Conservation (phyloP, 2,113 vertebrate species). For the Collichthys lucidus region DNA sequence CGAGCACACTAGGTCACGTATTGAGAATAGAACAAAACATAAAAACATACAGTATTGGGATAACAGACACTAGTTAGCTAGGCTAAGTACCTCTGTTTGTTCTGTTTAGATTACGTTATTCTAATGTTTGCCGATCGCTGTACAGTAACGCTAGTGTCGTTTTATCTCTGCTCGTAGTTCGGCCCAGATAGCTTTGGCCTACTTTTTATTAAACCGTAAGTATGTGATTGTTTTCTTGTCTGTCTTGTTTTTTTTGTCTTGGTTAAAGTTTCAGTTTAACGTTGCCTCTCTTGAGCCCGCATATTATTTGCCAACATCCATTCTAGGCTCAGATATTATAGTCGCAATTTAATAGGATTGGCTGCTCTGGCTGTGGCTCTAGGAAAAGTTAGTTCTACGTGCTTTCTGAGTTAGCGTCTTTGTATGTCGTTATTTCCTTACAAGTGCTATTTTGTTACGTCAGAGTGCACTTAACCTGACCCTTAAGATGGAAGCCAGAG, state of each 20-base stretch:
- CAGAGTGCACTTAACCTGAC: background rate
- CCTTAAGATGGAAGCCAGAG: constrained; percentile 18
- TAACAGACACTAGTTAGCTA: background rate
- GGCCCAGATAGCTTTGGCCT: constrained; percentile 33
- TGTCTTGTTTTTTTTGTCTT: constrained; percentile 28
- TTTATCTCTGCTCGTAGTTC: constrained; percentile 21
- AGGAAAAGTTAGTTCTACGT: no score
- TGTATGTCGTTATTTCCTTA: background rate
- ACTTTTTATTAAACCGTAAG: constrained; percentile 55
- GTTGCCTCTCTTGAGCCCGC: background rate
- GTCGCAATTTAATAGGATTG: background rate
- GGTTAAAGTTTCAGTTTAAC: background rate
- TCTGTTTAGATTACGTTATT: background rate
- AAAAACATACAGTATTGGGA: background rate
- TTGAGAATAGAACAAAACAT: background rate
- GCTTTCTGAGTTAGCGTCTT: background rate
- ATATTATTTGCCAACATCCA: background rate
- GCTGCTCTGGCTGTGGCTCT: no score
- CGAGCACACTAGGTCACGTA: background rate
- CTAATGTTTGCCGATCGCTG: background rate
- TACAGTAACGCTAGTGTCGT: background rate
- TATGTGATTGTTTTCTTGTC: constrained; percentile 45
- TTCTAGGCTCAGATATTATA: no score
- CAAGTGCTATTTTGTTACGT: background rate
- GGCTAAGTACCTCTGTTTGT: background rate